phyloP scores from a whole-genome alignment of 2,888 invertebrate genomes.

The Euproctis similis region DNA sequence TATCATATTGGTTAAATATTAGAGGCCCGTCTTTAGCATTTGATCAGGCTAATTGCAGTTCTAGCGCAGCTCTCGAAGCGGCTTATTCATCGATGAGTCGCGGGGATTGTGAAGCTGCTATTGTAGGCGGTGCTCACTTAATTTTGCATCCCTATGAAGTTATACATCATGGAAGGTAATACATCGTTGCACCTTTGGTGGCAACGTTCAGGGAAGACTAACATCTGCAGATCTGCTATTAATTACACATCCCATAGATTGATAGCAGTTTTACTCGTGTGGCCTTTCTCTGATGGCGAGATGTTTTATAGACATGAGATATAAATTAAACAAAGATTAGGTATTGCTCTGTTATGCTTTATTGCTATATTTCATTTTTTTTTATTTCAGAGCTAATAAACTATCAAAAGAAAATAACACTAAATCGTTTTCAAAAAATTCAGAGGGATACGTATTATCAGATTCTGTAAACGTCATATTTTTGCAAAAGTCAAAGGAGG shows the following conservation, averaged over 20 bases:
- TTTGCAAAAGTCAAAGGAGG: conserved; percentile 77
- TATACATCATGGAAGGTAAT: conserved; percentile 23
- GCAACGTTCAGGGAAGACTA: too few species aligned
- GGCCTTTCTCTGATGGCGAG: too few species aligned
- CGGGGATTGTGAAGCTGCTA: conserved; percentile 58
- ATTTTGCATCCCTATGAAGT: conserved; percentile 48
- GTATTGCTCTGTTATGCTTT: too few species aligned
- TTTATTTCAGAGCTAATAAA: too few species aligned
- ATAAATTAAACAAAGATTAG: too few species aligned
- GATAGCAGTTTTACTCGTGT: too few species aligned
- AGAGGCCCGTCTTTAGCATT: conserved; percentile 42
- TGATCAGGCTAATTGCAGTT: conserved; percentile 35
- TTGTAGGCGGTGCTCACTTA: conserved; percentile 70
- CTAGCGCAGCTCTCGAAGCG: conserved; percentile 32
- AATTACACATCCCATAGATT: too few species aligned
- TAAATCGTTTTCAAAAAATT: conserved; percentile 86
- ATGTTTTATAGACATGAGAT: too few species aligned
- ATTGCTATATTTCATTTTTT: too few species aligned
- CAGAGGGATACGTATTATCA: conserved; percentile 81
- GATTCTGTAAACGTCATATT: conserved; percentile 80
- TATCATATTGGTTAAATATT: conserved; percentile 28
- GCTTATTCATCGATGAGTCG: conserved; percentile 33
- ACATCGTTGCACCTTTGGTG: too few species aligned
- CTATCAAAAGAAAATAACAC: conserved; percentile 50
- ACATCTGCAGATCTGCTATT: too few species aligned